Percentiles rank a stretch among this genome's conserved stretches.
Conservation (phyloP, 2,113 vertebrate genomes). For the Hyperopisus bebe region DNA sequence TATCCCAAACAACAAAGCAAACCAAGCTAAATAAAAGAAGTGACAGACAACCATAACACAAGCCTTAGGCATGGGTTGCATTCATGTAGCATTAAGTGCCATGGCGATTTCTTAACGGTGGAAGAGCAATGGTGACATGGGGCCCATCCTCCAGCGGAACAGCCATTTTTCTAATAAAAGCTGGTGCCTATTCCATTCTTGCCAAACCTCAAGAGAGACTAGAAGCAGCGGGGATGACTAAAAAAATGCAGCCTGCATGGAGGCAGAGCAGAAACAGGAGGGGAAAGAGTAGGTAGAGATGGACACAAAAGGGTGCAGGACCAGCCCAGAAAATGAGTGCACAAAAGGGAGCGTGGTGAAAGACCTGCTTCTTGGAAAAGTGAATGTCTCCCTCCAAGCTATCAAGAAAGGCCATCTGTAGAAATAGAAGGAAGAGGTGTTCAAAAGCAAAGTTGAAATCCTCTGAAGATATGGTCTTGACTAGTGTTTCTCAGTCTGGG, state of each 20-base stretch:
- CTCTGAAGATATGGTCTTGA: neutral
- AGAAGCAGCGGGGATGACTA: neutral
- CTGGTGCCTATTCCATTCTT: neutral
- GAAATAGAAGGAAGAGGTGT: conserved; percentile 66
- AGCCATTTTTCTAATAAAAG: neutral
- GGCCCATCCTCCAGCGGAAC: neutral
- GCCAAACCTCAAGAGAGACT: conserved; percentile 8
- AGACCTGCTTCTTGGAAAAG: conserved; percentile 75
- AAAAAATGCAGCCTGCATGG: conserved; percentile 12
- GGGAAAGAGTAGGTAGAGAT: conserved; percentile 28
- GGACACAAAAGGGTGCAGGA: conserved; percentile 47
- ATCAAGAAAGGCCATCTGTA: conserved; percentile 78
- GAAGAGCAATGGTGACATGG: conserved; percentile 18
- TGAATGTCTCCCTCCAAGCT: conserved; percentile 78
- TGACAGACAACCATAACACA: conserved; percentile 52
- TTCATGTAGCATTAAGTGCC: conserved; percentile 34
- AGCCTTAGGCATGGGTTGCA: conserved; percentile 61
- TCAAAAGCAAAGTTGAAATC: conserved; percentile 41
- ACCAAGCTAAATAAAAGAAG: conserved; percentile 31
- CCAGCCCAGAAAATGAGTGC: conserved; percentile 61
- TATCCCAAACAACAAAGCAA: neutral
- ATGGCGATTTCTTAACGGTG: conserved; percentile 31
- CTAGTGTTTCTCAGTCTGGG: neutral
- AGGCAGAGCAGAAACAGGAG: conserved; percentile 28
- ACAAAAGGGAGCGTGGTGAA: conserved; percentile 58